These are phyloP conservation scores for Troides aeacus DNA, from an alignment of 2,888 invertebrate species.

Conservation along the genomic window DNA sequence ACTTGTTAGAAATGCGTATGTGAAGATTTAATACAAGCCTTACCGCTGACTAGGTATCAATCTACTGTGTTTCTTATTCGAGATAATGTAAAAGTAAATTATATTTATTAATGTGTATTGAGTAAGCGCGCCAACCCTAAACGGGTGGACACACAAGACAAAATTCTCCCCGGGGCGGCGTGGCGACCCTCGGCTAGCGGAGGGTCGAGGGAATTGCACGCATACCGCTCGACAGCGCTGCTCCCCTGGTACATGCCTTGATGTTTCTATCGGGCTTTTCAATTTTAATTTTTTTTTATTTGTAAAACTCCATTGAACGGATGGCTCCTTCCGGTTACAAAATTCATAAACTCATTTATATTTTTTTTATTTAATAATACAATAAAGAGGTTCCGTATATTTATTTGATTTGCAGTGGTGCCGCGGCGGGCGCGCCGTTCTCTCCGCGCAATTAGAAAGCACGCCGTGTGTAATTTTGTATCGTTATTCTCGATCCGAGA, in stretches of 20 bases:
- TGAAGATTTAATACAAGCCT: too few species aligned
- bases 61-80: too few species aligned
- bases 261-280: slow-evolving; percentile 49
- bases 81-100: too few species aligned
- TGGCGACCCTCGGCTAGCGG: slow-evolving; percentile 39
- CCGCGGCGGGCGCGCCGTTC: not conserved
- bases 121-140: slow-evolving; percentile 33
- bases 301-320: not conserved
- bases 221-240: slow-evolving; percentile 39
- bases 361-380: too few species aligned
- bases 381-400: too few species aligned
- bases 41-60: too few species aligned
- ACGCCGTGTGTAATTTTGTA: slow-evolving; percentile 13
- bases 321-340: not conserved
- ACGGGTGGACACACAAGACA: slow-evolving; percentile 38
- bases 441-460: slow-evolving; percentile 7
- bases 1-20: too few species aligned
- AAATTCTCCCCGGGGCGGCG: slow-evolving; percentile 45
- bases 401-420: too few species aligned
- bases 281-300: not conserved
- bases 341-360: too few species aligned
- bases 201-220: slow-evolving; percentile 37
- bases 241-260: slow-evolving; percentile 57
- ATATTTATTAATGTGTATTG: not conserved
- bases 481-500: slow-evolving; percentile 6